phyloP scores from a whole-genome alignment of 2,888 invertebrate genomes.

The Agonopterix subpropinquella region DNA sequence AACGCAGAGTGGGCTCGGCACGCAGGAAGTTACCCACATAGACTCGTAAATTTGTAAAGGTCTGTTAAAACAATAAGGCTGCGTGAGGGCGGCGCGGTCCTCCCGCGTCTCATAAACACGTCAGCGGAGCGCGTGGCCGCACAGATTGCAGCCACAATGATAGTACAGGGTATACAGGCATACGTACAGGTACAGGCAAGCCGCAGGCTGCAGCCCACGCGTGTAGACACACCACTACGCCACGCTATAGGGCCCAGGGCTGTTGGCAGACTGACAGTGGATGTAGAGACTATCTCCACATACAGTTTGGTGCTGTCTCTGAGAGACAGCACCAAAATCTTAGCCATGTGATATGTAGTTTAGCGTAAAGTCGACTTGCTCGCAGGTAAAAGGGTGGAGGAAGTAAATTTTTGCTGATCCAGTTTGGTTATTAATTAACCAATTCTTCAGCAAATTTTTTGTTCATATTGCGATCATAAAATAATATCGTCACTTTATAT shows the following conservation, averaged over 20 bases:
- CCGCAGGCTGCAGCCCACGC: slow-evolving; percentile 38
- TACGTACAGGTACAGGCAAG: neutral
- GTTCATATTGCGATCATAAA: too few species aligned
- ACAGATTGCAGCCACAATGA: slow-evolving; percentile 56
- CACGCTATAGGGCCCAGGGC: slow-evolving; percentile 13
- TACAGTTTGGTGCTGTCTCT: too few species aligned
- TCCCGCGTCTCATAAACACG: slow-evolving; percentile 59
- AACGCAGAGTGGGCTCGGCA: slow-evolving; percentile 16
- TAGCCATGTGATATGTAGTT: too few species aligned
- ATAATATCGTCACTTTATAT: too few species aligned
- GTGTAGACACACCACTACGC: slow-evolving; percentile 11
- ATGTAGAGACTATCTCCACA: too few species aligned
- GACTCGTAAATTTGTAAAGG: slow-evolving; percentile 55
- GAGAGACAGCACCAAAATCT: too few species aligned
- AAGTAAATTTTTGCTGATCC: too few species aligned
- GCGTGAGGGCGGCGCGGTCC: slow-evolving; percentile 56
- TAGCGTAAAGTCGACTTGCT: too few species aligned
- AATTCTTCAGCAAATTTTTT: too few species aligned
- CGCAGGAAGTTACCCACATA: slow-evolving; percentile 36
- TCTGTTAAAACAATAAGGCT: slow-evolving; percentile 66
- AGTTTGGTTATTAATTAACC: too few species aligned
- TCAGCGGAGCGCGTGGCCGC: slow-evolving; percentile 55
- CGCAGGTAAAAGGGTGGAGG: too few species aligned
- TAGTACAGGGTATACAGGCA: slow-evolving; percentile 23
- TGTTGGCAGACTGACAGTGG: neutral